Evolutionary conservation across 2,888 invertebrate genomes (phyloP), one percentile per base, ranked within the genome.

Genomic region (Pandemis heparana): DNA sequence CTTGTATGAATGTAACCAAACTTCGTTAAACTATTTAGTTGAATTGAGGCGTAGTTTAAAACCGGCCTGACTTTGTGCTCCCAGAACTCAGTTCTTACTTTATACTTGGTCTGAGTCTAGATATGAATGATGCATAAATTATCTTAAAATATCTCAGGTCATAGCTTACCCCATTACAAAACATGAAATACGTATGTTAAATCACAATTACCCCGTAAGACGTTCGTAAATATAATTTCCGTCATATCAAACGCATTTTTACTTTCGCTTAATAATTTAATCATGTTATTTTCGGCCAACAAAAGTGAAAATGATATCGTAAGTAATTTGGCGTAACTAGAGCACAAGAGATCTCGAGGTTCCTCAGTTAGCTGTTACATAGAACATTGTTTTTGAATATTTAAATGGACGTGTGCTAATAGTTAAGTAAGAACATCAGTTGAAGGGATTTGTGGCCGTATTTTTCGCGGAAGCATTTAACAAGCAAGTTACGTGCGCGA

Each of bases 281-380:
- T 7, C 65, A 65, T 65, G 69, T 74, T 56, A 67, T 67, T 67
- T 73, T 65, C 64, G 70, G 51, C 60, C n/a, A 83, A 84, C 81
- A 85, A 88, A 89, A 88, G 89, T 87, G 87, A 89, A 86, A 87
- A 85, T 83, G 74, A 79, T 85, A 81, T 81, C 68, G 80, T 82
- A 82, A 82, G 81, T 82, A 82, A 82, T 85, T 83, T 80, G 80
- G 62, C 75, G 71, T 79, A 79, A 86, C 72, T 85, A 80, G 86
- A 88, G 80, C 88, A 68, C 39, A 64, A 64, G 32, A 41, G n/a
- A n/a, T 38, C 51, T 69, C 10, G 32, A 32, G 70, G 56, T 53
- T 70, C 53, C 53, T 63, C 23, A 16, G n/a, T 4, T 18, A 18
- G 4, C 39, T n/a, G 9, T 53, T 38, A 65, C 14, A 53, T 43